These are phyloP conservation scores for Acleris literana DNA, from an alignment of 2,888 invertebrate species.

Conservation along the genomic window DNA sequence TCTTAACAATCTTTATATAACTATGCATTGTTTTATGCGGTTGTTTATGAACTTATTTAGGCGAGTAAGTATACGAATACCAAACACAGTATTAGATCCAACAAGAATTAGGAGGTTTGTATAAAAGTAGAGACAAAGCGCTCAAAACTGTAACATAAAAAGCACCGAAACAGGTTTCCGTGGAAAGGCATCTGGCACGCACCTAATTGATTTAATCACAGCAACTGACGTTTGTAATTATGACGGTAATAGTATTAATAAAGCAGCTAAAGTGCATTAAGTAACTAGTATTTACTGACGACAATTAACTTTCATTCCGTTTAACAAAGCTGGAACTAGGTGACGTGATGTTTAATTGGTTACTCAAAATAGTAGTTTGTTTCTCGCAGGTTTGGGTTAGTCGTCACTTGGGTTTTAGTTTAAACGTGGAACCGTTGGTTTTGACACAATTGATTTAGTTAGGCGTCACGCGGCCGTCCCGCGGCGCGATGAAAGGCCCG, in stretches of 20 bases:
- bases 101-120: conserved; percentile 29
- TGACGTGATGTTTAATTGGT: conserved; percentile 22
- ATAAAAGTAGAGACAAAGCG: conserved; percentile 59
- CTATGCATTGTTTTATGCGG: conserved; percentile 33
- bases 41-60: conserved; percentile 33
- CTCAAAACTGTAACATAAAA: conserved; percentile 59
- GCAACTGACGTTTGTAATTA: conserved; percentile 68
- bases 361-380: not conserved
- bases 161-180: conserved; percentile 72
- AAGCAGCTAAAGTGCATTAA: conserved; percentile 17
- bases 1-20: conserved; percentile 55
- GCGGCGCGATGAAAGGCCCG: conserved; percentile 29
- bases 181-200: conserved; percentile 76
- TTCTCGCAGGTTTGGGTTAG: not conserved
- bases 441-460: conserved; percentile 1
- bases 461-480: conserved; percentile 9
- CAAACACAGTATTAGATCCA: conserved; percentile 40
- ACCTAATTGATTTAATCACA: conserved; percentile 73
- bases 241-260: conserved; percentile 44
- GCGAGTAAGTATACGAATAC: conserved; percentile 30
- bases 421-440: conserved; percentile 18
- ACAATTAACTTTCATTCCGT: not conserved
- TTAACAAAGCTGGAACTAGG: not conserved
- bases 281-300: conserved; percentile 3
- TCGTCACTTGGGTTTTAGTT: not conserved